These are phyloP conservation scores for Volucella bombylans DNA, from an alignment of 2,888 invertebrate species.

Conservation along the genomic window DNA sequence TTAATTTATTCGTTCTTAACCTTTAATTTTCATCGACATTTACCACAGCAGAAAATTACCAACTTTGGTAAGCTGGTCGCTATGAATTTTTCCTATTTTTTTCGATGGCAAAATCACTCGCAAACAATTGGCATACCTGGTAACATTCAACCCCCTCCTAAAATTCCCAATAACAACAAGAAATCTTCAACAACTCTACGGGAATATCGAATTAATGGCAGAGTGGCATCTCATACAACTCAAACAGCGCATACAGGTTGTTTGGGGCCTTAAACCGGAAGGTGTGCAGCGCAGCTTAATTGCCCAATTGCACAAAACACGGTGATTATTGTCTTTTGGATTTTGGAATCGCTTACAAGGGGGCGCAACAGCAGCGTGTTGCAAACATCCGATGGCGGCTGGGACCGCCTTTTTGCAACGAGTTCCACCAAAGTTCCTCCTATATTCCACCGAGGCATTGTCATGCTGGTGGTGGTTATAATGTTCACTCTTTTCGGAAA, in stretches of 20 bases:
- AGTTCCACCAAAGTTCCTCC: constrained; percentile 62
- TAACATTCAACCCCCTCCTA: constrained; percentile 29
- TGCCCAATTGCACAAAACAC: constrained; percentile 70
- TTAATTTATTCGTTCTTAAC: too few relatives aligned
- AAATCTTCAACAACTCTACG: constrained; percentile 1
- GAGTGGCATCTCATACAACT: constrained; percentile 18
- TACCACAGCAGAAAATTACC: too few relatives aligned
- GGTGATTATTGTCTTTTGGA: constrained; percentile 63
- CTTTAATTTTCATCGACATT: too few relatives aligned
- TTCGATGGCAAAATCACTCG: too few relatives aligned
- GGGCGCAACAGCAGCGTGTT: constrained; percentile 49
- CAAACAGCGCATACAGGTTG: constrained; percentile 53
- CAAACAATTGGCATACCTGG: constrained; percentile 27
- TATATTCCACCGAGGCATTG: constrained; percentile 8
- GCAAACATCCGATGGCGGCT: constrained; percentile 71
- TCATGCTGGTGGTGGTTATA: constrained; percentile 29
- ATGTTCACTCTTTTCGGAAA: constrained; percentile 32
- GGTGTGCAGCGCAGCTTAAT: constrained; percentile 67
- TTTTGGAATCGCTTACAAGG: constrained; percentile 39
- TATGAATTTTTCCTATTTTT: too few relatives aligned
- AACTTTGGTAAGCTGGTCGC: too few relatives aligned
- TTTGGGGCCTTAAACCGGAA: constrained; percentile 43
- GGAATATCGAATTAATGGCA: constrained; percentile 17
- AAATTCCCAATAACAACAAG: constrained; percentile 38
- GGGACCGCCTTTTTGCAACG: constrained; percentile 64